Conservation (phyloP, 2,113 vertebrate species). For the Rostratula benghalensis region DNA sequence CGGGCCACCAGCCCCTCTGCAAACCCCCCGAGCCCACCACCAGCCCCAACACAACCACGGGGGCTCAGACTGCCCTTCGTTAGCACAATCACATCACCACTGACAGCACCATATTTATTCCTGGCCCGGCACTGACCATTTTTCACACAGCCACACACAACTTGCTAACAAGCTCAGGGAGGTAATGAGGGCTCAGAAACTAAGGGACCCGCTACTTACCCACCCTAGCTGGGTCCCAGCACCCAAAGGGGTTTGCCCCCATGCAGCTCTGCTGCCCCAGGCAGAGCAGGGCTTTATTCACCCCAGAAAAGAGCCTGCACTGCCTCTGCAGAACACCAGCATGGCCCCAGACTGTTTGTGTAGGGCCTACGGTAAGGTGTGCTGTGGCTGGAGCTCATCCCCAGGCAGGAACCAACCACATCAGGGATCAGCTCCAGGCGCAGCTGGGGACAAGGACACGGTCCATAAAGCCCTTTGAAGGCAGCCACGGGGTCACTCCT, state of each 20-base stretch:
- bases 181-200: conserved; percentile 7
- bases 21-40: not conserved
- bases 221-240: not conserved
- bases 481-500: not conserved
- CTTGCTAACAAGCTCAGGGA: conserved; percentile 62
- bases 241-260: not conserved
- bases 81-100: conserved; percentile 76
- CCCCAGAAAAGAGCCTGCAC: not conserved
- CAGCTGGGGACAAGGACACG: not conserved
- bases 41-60: not conserved
- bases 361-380: not conserved
- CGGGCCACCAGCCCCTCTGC: not conserved
- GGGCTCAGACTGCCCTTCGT: conserved; percentile 56
- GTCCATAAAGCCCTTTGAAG: not conserved
- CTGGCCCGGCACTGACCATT: conserved; percentile 43
- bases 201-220: rapidly evolving
- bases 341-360: not conserved
- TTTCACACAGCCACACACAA: conserved; percentile 65
- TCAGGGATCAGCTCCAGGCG: not conserved
- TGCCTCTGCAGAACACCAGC: not conserved
- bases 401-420: not conserved
- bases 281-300: not conserved
- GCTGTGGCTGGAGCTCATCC: not conserved
- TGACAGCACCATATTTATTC: conserved; percentile 74
- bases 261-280: not conserved